These are phyloP conservation scores for Melanogrammus aeglefinus DNA, from an alignment of 2,797 vertebrate genomes.

Conservation along the genomic window DNA sequence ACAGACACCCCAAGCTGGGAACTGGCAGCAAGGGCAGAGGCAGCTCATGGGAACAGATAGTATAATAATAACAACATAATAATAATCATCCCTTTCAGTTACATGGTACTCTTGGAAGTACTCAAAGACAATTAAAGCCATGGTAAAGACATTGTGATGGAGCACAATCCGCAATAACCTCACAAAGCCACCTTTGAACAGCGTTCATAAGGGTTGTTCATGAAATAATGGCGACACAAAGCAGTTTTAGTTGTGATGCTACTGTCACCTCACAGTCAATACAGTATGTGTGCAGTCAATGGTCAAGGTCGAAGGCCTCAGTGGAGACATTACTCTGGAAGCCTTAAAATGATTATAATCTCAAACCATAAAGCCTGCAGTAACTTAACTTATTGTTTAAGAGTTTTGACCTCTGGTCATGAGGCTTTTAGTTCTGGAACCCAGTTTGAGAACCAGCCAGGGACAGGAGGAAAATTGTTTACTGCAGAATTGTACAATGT, in stretches of 20 bases:
- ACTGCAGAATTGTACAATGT: neutral
- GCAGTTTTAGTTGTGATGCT: neutral
- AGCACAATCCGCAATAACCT: neutral
- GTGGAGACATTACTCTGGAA: neutral
- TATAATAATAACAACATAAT: neutral
- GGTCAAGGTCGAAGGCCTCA: no score
- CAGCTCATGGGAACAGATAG: neutral
- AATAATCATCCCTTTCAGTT: neutral
- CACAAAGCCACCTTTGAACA: neutral
- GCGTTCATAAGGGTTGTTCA: neutral
- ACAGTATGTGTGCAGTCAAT: neutral
- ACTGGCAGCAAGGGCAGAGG: conserved; percentile 38
- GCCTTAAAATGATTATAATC: neutral
- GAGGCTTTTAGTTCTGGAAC: neutral
- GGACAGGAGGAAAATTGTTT: neutral
- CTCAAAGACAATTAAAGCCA: neutral
- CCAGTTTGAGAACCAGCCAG: neutral
- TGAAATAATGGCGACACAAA: no score
- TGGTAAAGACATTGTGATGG: neutral
- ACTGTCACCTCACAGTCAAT: neutral
- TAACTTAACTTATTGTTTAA: no score
- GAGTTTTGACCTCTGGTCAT: neutral
- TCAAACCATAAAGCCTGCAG: no score
- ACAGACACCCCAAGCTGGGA: conserved; percentile 56
- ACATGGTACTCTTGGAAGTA: neutral